Evolutionary conservation across 2,888 invertebrate genomes (phyloP).

Genomic region (Sesamia inferens): DNA sequence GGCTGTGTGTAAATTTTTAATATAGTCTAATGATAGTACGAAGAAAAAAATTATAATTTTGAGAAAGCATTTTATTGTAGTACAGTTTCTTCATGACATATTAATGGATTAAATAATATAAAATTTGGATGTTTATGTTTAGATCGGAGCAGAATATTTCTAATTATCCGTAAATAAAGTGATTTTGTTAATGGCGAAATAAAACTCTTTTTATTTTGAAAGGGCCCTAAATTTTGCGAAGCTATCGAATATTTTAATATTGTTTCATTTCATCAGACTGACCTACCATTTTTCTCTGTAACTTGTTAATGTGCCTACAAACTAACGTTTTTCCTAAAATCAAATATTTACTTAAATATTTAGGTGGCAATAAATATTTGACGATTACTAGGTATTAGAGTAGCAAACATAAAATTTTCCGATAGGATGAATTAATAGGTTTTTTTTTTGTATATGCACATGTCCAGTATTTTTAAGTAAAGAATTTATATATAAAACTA

Average conservation of each 20-base stretch:
- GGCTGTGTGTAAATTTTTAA: constrained; percentile 89
- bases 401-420: background rate
- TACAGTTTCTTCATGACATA: constrained; percentile 81
- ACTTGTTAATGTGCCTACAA: constrained; percentile 4
- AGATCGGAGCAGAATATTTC: constrained; percentile 85
- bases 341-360: background rate
- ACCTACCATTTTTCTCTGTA: constrained; percentile 88
- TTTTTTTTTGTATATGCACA: background rate
- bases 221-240: constrained; percentile 78
- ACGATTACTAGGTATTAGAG: background rate
- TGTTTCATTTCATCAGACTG: constrained; percentile 38
- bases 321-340: background rate
- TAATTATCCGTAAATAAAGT: constrained; percentile 87
- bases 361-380: background rate
- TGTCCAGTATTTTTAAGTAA: too few species aligned
- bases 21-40: constrained; percentile 78
- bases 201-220: constrained; percentile 75
- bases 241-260: constrained; percentile 74
- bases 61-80: constrained; percentile 85
- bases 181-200: constrained; percentile 84
- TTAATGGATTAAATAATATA: constrained; percentile 77
- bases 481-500: too few species aligned
- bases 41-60: constrained; percentile 84
- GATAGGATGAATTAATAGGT: background rate
- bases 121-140: constrained; percentile 87